These are phyloP conservation scores for Cephonodes hylas DNA, from an alignment of 2,888 invertebrate genomes.

Conservation along the genomic window DNA sequence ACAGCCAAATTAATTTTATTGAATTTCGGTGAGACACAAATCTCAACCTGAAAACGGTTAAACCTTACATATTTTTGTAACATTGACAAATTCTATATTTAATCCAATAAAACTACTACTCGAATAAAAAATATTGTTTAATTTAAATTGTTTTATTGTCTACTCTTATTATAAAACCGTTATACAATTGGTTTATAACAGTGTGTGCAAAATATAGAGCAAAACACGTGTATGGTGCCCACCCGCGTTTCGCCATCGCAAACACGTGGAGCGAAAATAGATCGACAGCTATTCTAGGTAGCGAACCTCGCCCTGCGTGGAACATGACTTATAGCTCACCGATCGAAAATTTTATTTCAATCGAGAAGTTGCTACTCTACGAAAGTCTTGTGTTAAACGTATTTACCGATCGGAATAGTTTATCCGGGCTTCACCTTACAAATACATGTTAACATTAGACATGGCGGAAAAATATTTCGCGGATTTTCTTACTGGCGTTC, in stretches of 20 bases:
- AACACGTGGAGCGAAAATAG: constrained; percentile 3
- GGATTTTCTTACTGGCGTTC: neutral
- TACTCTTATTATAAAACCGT: no score
- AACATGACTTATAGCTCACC: neutral
- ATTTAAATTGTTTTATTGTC: no score
- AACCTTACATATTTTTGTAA: no score
- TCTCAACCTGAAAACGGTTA: no score
- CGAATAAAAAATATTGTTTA: no score
- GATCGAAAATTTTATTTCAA: neutral
- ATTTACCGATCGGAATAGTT: neutral
- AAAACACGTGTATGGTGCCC: neutral
- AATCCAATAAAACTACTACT: no score
- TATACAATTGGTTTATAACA: neutral
- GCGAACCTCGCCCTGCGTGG: neutral
- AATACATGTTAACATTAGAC: neutral
- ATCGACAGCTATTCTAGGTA: neutral
- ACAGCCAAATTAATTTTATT: no score
- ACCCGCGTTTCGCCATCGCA: constrained; percentile 6
- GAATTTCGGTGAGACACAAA: no score
- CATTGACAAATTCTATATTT: no score
- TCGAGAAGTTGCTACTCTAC: neutral
- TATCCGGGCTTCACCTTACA: neutral
- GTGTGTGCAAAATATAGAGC: neutral
- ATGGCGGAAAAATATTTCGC: neutral
- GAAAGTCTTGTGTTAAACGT: neutral